phyloP scores from a whole-genome alignment of 2,113 vertebrate genomes.

The Mesitornis unicolor region DNA sequence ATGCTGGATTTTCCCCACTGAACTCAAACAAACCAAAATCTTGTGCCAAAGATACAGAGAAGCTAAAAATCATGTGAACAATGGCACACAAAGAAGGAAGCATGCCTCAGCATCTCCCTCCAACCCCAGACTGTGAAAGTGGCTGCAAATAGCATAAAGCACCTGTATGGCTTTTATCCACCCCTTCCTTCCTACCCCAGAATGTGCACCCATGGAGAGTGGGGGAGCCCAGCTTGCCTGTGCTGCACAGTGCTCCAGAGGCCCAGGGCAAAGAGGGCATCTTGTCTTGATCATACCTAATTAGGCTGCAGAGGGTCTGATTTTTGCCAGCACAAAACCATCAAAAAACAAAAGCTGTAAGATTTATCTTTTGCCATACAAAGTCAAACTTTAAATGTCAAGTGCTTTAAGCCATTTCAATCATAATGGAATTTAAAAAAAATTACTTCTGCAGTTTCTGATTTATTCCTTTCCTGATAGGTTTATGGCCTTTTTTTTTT shows the following conservation, averaged over 20 bases:
- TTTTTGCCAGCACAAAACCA: not conserved
- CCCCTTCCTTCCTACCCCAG: not conserved
- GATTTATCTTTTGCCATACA: conserved; percentile 5
- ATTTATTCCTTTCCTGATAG: conserved; percentile 30
- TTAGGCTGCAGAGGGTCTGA: not conserved
- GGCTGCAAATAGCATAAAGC: not conserved
- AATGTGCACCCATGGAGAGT: fast-evolving
- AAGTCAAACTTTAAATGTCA: conserved; percentile 49
- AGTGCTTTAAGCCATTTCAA: conserved; percentile 42
- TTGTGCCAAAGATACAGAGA: not conserved
- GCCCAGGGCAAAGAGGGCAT: not conserved
- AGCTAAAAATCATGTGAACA: not conserved
- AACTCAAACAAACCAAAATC: not conserved
- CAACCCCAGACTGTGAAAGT: not conserved
- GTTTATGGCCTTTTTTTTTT: not conserved
- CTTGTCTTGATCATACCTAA: not conserved
- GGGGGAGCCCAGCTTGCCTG: fast-evolving
- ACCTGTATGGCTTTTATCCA: not conserved
- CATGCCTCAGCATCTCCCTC: not conserved
- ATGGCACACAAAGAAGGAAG: not conserved
- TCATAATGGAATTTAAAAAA: conserved; percentile 31
- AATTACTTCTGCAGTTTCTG: conserved; percentile 14
- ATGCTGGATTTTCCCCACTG: not conserved
- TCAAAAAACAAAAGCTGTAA: not conserved
- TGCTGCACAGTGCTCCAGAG: fast-evolving